A percentile compares a stretch with the other conserved stretches of the same genome.
phyloP scores from a whole-genome alignment of 2,888 invertebrate species.

The Drosophila setosimentum region DNA sequence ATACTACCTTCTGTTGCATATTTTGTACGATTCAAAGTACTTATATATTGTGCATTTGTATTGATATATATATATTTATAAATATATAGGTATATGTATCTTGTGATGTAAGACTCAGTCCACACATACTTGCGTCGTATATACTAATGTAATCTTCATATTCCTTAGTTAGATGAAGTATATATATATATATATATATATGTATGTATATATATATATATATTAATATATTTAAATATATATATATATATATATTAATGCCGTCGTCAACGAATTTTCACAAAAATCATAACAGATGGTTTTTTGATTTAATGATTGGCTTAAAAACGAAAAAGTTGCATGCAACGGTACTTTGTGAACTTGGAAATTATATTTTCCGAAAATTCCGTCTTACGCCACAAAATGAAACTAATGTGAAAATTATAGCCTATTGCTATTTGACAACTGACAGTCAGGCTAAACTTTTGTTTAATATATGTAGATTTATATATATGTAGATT shows the following conservation, averaged over 20 bases:
- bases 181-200: slow-evolving; percentile 1
- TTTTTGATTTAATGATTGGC: too few species aligned
- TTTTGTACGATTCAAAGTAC: slow-evolving; percentile 1
- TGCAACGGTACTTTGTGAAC: not conserved
- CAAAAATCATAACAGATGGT: not conserved
- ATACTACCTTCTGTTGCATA: slow-evolving; percentile 7
- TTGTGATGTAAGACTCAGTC: slow-evolving; percentile 21
- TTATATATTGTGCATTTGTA: slow-evolving; percentile 24
- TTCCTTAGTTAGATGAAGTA: slow-evolving; percentile 7
- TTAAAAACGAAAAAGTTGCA: not conserved
- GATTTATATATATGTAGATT: slow-evolving; percentile 1
- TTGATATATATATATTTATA: slow-evolving; percentile 1
- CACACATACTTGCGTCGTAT: slow-evolving; percentile 28
- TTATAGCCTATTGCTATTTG: not conserved
- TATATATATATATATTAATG: not conserved
- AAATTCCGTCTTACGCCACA: not conserved
- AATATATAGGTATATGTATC: slow-evolving; percentile 8
- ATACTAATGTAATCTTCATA: slow-evolving; percentile 23
- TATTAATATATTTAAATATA: not conserved
- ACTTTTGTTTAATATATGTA: not conserved
- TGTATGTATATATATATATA: not conserved
- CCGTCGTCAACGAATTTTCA: not conserved
- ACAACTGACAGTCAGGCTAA: not conserved
- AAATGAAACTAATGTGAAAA: not conserved
- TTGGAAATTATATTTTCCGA: not conserved